Evolutionary conservation across 2,113 vertebrate species (phyloP).

Genomic region (Pithys albifrons): DNA sequence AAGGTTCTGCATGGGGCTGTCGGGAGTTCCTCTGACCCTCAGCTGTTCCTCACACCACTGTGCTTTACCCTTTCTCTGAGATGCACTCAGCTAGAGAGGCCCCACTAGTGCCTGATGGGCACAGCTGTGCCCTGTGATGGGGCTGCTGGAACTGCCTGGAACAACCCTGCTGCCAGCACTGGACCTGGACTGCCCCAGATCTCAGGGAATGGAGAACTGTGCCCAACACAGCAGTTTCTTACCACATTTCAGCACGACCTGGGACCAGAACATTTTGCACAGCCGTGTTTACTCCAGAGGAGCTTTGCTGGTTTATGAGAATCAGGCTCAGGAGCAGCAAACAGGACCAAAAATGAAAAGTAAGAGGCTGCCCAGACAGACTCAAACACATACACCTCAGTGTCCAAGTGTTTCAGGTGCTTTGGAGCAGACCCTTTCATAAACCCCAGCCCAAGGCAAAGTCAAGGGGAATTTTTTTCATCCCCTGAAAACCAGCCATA

Average conservation of each 20-base stretch:
- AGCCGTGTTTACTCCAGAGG: neutral
- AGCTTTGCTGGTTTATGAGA: neutral
- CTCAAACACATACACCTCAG: neutral
- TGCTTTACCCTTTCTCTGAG: neutral
- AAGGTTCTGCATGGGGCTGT: fast-evolving
- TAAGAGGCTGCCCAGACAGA: neutral
- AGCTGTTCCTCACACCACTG: fast-evolving
- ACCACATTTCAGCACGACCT: fast-evolving
- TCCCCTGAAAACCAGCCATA: neutral
- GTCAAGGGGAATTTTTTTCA: neutral
- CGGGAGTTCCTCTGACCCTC: neutral
- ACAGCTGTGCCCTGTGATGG: neutral
- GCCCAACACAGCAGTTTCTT: neutral
- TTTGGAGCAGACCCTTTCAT: neutral
- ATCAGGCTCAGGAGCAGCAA: neutral
- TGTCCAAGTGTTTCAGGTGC: neutral
- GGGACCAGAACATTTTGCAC: neutral
- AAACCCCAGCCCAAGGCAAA: neutral
- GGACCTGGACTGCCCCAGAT: neutral
- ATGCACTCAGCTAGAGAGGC: neutral
- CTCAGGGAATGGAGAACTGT: neutral
- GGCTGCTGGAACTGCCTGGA: neutral
- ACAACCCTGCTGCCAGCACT: neutral
- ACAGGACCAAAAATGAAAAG: neutral
- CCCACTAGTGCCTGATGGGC: neutral